Evolutionary conservation across 2,888 invertebrate species (phyloP), one percentile per base, ranked within the genome.

Genomic region (Griposia aprilina): DNA sequence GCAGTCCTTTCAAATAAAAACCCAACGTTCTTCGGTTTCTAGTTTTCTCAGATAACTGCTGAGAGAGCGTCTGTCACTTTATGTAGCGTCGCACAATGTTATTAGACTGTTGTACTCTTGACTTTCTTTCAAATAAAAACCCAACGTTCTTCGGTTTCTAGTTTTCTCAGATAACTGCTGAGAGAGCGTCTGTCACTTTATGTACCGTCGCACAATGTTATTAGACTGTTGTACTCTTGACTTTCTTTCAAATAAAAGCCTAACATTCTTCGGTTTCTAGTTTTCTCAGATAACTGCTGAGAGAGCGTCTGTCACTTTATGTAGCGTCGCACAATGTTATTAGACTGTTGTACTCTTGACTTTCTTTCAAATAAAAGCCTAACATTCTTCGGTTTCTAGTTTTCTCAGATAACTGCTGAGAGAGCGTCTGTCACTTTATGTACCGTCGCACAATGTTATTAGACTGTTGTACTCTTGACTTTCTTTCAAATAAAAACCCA

Each of bases 41-140:
- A 26, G 70, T 7, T 20, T 2, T 70, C 26, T 26, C 45, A 26
- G 20, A 41, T n/a, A 7, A 8, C n/a, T n/a, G 26, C 57, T 20
- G 41, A 3, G 20, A 5, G 13, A 26, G 41, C 41, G 11, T 41
- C 41, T n/a, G n/a, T n/a, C 41, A 45, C 52, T 57, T 48, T 36
- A 17, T 45, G 52, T 45, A 73, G 59, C 15, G 11, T 36, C 0
- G 7, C 20, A 52, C 26, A 59, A 45, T 41, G 75, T 59, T 52
- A 59, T 23, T n/a, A 2, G 50, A 36, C 20, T 50, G 57, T 50
- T n/a, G 50, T 59, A 36, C 41, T 65, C 52, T 68, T 76, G 74
- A 82, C 71, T 69, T 78, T 78, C 77, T 77, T 65, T 17, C 0
- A 36, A 60, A 60, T 8, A 17, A 0, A 30, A 0, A 48, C 7